Base-by-base conservation (phyloP, 1,140 invertebrate species). In the Pteromalus puparum region DNA sequence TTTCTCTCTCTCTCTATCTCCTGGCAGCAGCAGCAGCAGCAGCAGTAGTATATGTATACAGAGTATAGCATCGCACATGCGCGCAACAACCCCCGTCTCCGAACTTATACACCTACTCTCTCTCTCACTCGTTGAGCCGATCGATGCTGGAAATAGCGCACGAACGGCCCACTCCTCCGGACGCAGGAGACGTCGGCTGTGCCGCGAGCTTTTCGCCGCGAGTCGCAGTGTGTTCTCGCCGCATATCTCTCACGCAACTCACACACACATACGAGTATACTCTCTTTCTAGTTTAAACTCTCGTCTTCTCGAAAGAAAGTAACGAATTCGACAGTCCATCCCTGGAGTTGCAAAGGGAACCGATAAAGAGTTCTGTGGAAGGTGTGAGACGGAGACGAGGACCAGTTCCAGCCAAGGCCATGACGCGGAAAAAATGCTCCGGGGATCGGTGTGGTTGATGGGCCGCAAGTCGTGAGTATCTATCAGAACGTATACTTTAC, bases 111-210 rank as follows among this genome's bases (percentile, higher is more conserved):
- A 42, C 38, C 6, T 65, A 18, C 61, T 65, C 61, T 65, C 61
- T 65, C 61, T 70, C 24, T 30, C 10, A 28, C 68, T 70, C 24
- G 28, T 21, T 42, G 82, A 83, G 84, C 73, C 87, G 88, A 90
- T 90, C 89, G 88, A 90, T 90, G 89, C 87, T 90, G 88, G 87
- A 90, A 90, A 90, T 89, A 89, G 88, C 87, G 88, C 88, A 85
- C 81, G 83, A 26, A 87, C 87, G 86, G 34, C 68, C 30, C 72
- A 30, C 67, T 70, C 67, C 67, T 30, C 28, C 26, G 67, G 67
- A 61, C 67, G 67, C 67, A 70, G 28, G 67, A 28, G 67, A 30
- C 67, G 28, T 13, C 24, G 24, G 67, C 67, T 70, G 65, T 28
- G 67, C 67, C 67, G 67, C 67, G 38, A 81, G 38, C 38, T 75